Conservation (phyloP, 2,113 vertebrate species). For the Protobothrops flavoviridis region DNA sequence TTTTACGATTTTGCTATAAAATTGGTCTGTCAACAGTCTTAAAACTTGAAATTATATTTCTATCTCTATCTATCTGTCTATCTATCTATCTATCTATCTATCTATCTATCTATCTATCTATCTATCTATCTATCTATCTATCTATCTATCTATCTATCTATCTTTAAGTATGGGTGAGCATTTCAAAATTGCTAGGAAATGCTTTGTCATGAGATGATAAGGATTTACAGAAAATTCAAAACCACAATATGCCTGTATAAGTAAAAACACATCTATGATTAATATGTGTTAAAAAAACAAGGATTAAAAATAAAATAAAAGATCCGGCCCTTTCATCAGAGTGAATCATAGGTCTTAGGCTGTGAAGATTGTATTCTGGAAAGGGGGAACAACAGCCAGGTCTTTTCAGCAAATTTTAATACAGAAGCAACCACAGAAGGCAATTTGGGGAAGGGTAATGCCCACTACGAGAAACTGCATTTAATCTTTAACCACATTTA, state of each 20-base stretch:
- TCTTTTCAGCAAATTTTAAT: not conserved
- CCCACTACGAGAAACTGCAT: not conserved
- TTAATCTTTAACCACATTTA: not conserved
- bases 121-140: not conserved
- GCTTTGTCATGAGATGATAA: not conserved
- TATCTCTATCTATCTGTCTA: not conserved
- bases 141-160: not conserved
- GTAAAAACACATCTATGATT: not conserved
- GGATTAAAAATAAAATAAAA: not conserved
- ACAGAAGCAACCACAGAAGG: not conserved
- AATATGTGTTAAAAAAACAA: not conserved
- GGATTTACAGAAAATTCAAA: not conserved
- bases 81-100: rapidly evolving
- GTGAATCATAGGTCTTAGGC: not conserved
- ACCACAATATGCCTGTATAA: not conserved
- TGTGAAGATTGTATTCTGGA: not conserved
- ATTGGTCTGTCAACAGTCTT: not conserved
- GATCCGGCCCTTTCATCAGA: not conserved
- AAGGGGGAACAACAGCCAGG: not conserved
- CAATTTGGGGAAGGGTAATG: not conserved
- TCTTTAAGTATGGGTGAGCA: not conserved
- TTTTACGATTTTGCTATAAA: not conserved
- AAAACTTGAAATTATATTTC: not conserved
- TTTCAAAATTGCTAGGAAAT: not conserved
- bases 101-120: not conserved